Evolutionary conservation across 2,797 vertebrate species (phyloP).

Genomic region (Myotis daubentonii): DNA sequence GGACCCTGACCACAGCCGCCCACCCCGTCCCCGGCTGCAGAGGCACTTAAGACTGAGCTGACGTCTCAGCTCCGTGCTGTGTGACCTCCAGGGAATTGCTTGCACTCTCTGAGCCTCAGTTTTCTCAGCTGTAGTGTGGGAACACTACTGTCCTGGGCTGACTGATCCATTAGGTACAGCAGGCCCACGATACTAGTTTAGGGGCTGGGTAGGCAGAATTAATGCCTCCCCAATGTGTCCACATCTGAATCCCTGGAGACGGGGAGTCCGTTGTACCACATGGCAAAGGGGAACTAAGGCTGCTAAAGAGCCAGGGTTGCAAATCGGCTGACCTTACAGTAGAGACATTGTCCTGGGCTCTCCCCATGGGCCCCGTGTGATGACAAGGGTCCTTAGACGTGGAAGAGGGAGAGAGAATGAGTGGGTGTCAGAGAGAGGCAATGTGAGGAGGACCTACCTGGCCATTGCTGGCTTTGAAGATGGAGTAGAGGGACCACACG

Average conservation of each 20-base stretch:
- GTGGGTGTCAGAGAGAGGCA: too few species aligned
- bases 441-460: rapidly evolving
- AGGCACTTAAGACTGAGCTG: background rate
- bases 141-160: background rate
- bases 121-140: background rate
- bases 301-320: background rate
- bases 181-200: background rate
- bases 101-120: background rate
- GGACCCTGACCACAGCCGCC: background rate
- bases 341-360: background rate
- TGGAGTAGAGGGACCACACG: background rate
- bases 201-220: background rate
- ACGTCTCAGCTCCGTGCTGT: background rate
- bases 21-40: background rate
- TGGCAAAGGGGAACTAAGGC: background rate
- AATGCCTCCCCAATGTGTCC: background rate
- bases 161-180: background rate
- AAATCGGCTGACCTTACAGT: background rate
- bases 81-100: background rate
- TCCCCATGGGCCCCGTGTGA: background rate
- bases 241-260: background rate
- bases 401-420: background rate
- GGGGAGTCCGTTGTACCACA: rapidly evolving
- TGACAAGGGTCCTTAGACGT: background rate
- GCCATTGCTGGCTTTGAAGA: background rate